phyloP scores from a whole-genome alignment of 2,113 vertebrate genomes.

The mouse (Mus musculus) region GRCm39 chr14:103610501-103611000 shows the following conservation, averaged over 20 bases:
- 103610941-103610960: background rate
- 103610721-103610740: background rate
- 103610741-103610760: background rate
- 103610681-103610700: no score
- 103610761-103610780: background rate
- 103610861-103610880: background rate
- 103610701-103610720: background rate
- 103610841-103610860: background rate
- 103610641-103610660: no score
- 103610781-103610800: background rate
- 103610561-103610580: no score
- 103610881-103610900: background rate
- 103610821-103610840: background rate
- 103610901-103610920: background rate
- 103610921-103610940: background rate
- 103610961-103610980: background rate
- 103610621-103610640: no score
- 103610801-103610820: background rate
- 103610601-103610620: no score
- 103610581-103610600: no score
- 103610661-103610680: no score
- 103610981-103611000: background rate
- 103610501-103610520: no score
- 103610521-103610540: no score
- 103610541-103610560: background rate